Evolutionary conservation across 2,113 vertebrate species (phyloP).

Genomic region (Bufo gargarizans): DNA sequence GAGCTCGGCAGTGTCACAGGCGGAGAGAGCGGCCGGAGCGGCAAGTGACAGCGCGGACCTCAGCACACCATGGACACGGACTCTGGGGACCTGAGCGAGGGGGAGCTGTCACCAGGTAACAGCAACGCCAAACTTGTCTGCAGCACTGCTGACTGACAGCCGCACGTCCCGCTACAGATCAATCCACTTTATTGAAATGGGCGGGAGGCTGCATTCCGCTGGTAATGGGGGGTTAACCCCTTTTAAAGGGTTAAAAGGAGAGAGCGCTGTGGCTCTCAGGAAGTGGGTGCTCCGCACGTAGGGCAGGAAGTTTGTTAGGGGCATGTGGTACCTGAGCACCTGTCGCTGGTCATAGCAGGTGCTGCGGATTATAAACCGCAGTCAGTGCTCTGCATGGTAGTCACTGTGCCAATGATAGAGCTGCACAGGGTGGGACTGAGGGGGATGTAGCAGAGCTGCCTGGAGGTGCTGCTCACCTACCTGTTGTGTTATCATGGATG

Average conservation of each 20-base stretch:
- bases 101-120: slow-evolving; percentile 89
- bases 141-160: neutral
- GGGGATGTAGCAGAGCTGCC: neutral
- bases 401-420: too few species aligned
- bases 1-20: slow-evolving; percentile 15
- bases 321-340: too few species aligned
- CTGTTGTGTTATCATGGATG: neutral
- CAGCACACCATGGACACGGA: slow-evolving; percentile 90
- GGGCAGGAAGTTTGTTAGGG: neutral
- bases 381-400: neutral
- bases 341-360: too few species aligned
- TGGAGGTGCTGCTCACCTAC: neutral
- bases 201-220: neutral
- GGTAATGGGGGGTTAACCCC: too few species aligned
- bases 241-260: neutral
- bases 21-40: neutral
- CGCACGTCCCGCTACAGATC: neutral
- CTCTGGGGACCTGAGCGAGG: slow-evolving; percentile 94
- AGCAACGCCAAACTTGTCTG: neutral
- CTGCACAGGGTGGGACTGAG: neutral
- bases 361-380: neutral
- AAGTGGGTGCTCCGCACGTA: neutral
- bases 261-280: neutral
- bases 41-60: slow-evolving; percentile 52
- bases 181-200: neutral